These are phyloP conservation scores for Philopotamus ludificatus DNA, from an alignment of 1,140 invertebrate genomes.

Conservation along the genomic window DNA sequence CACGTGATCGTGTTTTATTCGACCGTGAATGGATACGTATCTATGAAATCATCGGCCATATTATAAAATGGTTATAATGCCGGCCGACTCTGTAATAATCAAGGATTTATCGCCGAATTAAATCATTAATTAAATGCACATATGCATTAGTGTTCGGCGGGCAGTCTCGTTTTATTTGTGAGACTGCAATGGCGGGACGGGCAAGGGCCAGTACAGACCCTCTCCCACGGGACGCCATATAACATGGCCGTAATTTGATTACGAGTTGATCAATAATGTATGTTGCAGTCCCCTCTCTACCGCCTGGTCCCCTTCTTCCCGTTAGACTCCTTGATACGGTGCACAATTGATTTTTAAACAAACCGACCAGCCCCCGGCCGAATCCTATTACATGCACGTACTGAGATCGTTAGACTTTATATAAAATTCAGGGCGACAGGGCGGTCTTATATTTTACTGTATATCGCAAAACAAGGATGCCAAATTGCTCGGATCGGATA, in stretches of 20 bases:
- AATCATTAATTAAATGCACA: background rate
- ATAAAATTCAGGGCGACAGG: no score
- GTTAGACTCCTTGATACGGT: background rate
- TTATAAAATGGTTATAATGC: no score
- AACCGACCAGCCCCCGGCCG: background rate
- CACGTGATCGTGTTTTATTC: background rate
- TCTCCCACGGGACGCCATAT: conserved; percentile 23
- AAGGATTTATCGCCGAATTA: conserved; percentile 4
- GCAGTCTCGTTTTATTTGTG: background rate
- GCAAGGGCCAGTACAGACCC: conserved; percentile 2
- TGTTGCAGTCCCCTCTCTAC: background rate
- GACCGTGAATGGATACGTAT: background rate
- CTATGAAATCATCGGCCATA: background rate
- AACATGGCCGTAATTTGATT: conserved; percentile 37
- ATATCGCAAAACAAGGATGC: no score
- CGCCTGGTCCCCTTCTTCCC: background rate
- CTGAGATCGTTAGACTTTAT: no score
- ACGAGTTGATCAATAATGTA: conserved; percentile 38
- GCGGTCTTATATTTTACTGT: no score
- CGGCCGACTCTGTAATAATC: background rate
- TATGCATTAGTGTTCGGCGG: background rate
- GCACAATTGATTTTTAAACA: conserved; percentile 10
- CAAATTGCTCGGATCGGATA: background rate
- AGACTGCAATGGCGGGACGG: background rate
- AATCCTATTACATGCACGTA: background rate